Evolutionary conservation across 1,140 invertebrate genomes (phyloP).

Genomic region (Brachionus angularis): DNA sequence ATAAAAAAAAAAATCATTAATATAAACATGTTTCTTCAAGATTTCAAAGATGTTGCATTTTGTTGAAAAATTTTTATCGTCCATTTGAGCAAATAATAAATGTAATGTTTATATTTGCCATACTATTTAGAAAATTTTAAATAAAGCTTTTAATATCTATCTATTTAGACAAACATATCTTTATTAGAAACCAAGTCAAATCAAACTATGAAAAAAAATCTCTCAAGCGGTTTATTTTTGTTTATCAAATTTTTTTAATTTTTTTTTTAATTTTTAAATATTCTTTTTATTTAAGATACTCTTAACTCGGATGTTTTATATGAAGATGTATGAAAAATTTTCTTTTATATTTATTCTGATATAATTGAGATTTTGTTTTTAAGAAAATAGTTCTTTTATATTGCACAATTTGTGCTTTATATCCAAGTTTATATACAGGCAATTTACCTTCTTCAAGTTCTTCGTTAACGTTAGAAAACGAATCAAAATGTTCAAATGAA

Average conservation of each 20-base stretch:
- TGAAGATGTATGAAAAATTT: too few species aligned
- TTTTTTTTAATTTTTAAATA: too few species aligned
- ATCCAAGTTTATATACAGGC: background rate
- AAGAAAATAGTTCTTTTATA: constrained; percentile 31
- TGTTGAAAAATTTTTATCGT: constrained; percentile 19
- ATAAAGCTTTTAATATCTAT: too few species aligned
- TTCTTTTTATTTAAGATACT: too few species aligned
- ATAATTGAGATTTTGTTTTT: background rate
- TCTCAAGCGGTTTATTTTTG: background rate
- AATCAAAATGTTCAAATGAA: background rate
- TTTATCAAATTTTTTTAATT: background rate
- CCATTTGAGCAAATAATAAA: background rate
- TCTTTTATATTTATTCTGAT: background rate
- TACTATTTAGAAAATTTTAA: background rate
- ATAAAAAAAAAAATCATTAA: background rate
- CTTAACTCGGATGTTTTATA: too few species aligned
- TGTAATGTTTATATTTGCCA: background rate
- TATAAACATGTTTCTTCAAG: constrained; percentile 4
- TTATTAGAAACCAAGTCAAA: background rate
- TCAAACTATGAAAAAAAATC: background rate
- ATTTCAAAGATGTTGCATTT: constrained; percentile 25
- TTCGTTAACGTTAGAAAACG: background rate
- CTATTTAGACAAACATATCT: background rate
- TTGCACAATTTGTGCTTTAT: constrained; percentile 31
- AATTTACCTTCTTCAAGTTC: background rate